A percentile compares a stretch with the other conserved stretches of the same genome.
phyloP scores from a whole-genome alignment of 2,888 invertebrate species.

The Diploptera punctata region DNA sequence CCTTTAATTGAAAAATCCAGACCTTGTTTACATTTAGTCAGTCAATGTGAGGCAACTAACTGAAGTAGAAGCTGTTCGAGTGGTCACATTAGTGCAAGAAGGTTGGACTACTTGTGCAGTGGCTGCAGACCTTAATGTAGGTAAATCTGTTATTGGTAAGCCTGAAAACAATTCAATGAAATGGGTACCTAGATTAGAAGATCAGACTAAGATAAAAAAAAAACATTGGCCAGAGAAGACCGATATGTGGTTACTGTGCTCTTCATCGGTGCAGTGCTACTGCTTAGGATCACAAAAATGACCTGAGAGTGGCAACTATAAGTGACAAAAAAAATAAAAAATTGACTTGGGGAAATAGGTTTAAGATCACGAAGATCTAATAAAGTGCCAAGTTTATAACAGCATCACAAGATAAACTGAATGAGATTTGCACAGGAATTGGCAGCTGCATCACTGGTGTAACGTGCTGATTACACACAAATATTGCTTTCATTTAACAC shows the following conservation, averaged over 20 bases:
- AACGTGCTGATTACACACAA: conserved; percentile 9
- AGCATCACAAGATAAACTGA: background rate
- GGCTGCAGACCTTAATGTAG: background rate
- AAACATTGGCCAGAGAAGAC: background rate
- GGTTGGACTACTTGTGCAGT: background rate
- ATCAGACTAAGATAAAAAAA: background rate
- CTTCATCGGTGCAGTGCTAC: conserved; percentile 2
- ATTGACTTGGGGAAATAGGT: background rate
- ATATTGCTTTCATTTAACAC: background rate
- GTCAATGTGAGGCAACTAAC: conserved; percentile 4
- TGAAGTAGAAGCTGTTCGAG: conserved; percentile 15
- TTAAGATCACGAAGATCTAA: background rate
- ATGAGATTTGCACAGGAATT: conserved; percentile 2
- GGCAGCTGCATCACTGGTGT: background rate
- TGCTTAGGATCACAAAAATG: background rate
- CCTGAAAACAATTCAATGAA: background rate
- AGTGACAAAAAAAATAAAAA: too few relatives aligned
- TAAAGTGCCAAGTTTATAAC: background rate
- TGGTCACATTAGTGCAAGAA: conserved; percentile 13
- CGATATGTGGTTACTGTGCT: background rate
- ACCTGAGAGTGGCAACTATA: background rate
- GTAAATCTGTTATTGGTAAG: background rate
- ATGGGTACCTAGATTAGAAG: background rate
- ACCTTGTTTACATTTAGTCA: conserved; percentile 17
- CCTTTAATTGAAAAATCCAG: background rate